phyloP scores from a whole-genome alignment of 2,888 invertebrate genomes.

The Heliconius hortense region DNA sequence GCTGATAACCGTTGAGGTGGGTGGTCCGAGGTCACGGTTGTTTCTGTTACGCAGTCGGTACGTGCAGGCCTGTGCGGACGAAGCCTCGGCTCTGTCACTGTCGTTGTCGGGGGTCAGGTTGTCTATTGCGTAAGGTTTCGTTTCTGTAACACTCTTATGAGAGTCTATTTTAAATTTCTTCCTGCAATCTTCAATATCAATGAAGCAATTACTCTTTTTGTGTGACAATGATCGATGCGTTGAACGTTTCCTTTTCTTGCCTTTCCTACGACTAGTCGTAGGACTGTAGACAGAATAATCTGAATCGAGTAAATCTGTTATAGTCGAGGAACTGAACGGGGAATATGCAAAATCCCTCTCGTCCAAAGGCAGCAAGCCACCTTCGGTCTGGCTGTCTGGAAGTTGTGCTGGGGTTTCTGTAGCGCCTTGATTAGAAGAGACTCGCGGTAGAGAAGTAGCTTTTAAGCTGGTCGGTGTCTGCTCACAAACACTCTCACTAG shows the following conservation, averaged over 20 bases:
- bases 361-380: conserved; percentile 75
- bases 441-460: conserved; percentile 49
- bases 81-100: conserved; percentile 58
- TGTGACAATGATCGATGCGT: conserved; percentile 68
- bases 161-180: conserved; percentile 81
- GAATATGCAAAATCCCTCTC: conserved; percentile 79
- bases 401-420: conserved; percentile 54
- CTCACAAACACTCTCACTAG: conserved; percentile 73
- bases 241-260: conserved; percentile 75
- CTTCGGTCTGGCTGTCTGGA: conserved; percentile 61
- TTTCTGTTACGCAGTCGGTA: conserved; percentile 64
- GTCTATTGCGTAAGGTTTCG: conserved; percentile 52
- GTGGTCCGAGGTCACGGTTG: conserved; percentile 63
- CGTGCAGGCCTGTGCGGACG: conserved; percentile 54
- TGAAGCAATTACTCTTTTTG: conserved; percentile 64
- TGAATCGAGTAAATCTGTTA: conserved; percentile 75
- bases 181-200: conserved; percentile 66
- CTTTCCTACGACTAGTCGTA: conserved; percentile 68
- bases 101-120: conserved; percentile 58
- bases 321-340: conserved; percentile 77
- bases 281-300: conserved; percentile 79
- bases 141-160: conserved; percentile 64
- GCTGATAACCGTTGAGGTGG: conserved; percentile 67
- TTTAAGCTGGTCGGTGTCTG: conserved; percentile 56
- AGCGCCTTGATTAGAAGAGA: conserved; percentile 54